Evolutionary conservation across 2,797 vertebrate genomes (phyloP).

Genomic region (Pitangus sulphuratus): DNA sequence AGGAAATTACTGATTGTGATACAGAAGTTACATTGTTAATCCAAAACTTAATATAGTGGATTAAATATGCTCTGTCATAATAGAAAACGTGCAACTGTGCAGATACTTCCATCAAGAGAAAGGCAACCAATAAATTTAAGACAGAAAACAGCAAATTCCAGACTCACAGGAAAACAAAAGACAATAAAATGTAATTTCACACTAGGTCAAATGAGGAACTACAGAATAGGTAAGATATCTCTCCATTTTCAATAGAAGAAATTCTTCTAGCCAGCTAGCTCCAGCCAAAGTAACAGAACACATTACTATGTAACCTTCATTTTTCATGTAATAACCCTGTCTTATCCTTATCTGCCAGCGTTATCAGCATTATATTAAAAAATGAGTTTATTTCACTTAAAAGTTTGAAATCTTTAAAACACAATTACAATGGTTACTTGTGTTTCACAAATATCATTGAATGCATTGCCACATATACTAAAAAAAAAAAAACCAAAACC

Average conservation of each 20-base stretch:
- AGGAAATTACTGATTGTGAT: slow-evolving; percentile 57
- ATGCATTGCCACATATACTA: not conserved
- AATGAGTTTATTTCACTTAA: not conserved
- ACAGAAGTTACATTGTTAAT: slow-evolving; percentile 6
- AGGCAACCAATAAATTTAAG: not conserved
- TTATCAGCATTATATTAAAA: not conserved
- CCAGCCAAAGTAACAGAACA: not conserved
- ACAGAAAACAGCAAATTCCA: not conserved
- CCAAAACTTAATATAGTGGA: slow-evolving; percentile 15
- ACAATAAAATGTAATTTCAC: not conserved
- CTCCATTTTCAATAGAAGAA: not conserved
- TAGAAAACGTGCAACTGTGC: slow-evolving; percentile 16
- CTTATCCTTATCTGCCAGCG: not conserved
- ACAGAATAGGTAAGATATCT: not conserved
- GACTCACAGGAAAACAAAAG: not conserved
- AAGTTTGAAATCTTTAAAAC: not conserved
- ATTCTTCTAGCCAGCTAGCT: not conserved
- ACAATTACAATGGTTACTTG: not conserved
- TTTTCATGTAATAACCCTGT: not conserved
- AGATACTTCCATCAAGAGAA: slow-evolving; percentile 6
- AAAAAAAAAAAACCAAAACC: not conserved
- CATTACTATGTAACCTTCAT: not conserved
- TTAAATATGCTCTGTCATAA: slow-evolving; percentile 22
- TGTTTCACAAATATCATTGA: not conserved
- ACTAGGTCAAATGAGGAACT: not conserved